phyloP scores from a whole-genome alignment of 2,797 vertebrate genomes.

The Alectoris magna region DNA sequence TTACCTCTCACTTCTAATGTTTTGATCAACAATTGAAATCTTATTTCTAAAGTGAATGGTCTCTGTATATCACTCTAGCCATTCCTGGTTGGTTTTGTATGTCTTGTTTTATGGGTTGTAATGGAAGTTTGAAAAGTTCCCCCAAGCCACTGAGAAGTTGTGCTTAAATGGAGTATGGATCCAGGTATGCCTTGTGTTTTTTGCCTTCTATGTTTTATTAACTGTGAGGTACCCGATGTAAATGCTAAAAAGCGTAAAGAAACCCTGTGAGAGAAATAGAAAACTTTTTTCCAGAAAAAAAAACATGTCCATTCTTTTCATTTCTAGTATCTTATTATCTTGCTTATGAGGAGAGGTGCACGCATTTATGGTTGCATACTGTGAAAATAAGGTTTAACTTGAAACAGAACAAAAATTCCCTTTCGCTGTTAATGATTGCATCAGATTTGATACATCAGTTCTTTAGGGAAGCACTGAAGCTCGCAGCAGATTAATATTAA shows the following conservation, averaged over 20 bases:
- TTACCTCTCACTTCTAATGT: neutral
- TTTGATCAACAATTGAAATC: neutral
- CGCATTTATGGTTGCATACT: too few species aligned
- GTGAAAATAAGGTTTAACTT: too few species aligned
- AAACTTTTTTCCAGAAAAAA: too few species aligned
- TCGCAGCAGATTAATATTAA: neutral
- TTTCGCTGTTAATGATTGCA: too few species aligned
- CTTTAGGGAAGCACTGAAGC: neutral
- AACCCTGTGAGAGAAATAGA: neutral
- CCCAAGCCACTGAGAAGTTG: neutral
- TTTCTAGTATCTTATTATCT: too few species aligned
- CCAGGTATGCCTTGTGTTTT: neutral
- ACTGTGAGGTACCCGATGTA: neutral
- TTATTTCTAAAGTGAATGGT: neutral
- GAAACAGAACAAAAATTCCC: too few species aligned
- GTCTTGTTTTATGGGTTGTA: fast-evolving
- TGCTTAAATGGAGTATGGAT: neutral
- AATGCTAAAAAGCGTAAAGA: neutral
- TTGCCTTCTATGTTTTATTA: neutral
- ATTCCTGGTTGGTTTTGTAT: neutral
- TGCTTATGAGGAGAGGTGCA: too few species aligned
- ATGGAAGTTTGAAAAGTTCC: neutral
- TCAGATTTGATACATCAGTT: neutral
- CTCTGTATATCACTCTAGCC: neutral
- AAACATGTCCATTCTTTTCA: too few species aligned